These are phyloP conservation scores for Siniperca chuatsi DNA, from an alignment of 2,113 vertebrate species.

Conservation along the genomic window DNA sequence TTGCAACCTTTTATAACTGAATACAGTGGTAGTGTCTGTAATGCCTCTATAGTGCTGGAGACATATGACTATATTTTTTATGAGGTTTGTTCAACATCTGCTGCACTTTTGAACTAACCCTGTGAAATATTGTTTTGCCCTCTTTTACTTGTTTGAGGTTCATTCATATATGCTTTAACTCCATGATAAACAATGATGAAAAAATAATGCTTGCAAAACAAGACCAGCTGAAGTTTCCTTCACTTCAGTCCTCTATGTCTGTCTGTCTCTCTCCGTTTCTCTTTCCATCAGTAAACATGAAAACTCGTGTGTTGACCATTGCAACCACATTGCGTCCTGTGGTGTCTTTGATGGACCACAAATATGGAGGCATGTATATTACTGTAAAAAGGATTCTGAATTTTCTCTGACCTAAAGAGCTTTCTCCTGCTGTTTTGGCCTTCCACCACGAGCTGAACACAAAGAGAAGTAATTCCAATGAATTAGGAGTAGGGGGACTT, in stretches of 20 bases:
- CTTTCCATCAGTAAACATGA: slow-evolving; percentile 8
- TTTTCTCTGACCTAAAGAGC: slow-evolving; percentile 14
- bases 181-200: background rate
- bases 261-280: slow-evolving; percentile 2
- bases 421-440: slow-evolving; percentile 27
- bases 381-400: background rate
- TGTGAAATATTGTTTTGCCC: background rate
- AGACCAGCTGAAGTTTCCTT: background rate
- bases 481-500: background rate
- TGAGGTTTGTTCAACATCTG: background rate
- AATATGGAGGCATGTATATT: background rate
- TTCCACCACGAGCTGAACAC: background rate
- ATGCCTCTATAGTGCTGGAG: background rate
- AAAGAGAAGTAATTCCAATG: background rate
- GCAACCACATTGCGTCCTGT: background rate
- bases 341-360: slow-evolving; percentile 32
- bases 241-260: background rate
- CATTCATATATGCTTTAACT: background rate
- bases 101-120: background rate
- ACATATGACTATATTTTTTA: background rate
- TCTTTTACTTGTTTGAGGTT: background rate
- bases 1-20: background rate
- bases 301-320: slow-evolving; percentile 30
- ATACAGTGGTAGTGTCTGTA: background rate
- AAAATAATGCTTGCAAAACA: background rate